phyloP scores from a whole-genome alignment of 1,140 invertebrate genomes.

The Sinella curviseta region DNA sequence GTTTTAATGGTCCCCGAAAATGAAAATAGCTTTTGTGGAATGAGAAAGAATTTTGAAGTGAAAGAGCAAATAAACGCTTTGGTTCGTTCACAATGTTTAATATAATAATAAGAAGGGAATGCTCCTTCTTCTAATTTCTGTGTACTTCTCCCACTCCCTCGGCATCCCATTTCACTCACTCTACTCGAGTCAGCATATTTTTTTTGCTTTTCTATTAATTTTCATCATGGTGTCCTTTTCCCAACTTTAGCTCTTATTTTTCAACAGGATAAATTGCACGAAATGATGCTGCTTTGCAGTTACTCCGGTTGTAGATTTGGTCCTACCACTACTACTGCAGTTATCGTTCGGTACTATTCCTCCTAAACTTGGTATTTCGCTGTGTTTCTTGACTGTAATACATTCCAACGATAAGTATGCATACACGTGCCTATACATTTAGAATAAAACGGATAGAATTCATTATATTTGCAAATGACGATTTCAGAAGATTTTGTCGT shows the following conservation, averaged over 20 bases:
- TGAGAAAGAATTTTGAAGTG: conserved; percentile 1
- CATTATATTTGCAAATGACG: conserved; percentile 25
- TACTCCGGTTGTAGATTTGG: not conserved
- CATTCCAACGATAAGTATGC: not conserved
- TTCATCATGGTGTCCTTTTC: not conserved
- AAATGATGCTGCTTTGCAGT: not conserved
- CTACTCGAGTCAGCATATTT: not conserved
- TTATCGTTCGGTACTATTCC: too few species aligned
- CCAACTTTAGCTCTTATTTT: not conserved
- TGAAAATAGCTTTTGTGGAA: conserved; percentile 23
- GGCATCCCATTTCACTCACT: not conserved
- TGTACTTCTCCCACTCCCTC: not conserved
- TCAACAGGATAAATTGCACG: conserved; percentile 7
- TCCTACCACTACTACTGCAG: too few species aligned
- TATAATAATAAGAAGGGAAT: not conserved
- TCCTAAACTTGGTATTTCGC: not conserved
- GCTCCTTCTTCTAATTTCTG: not conserved
- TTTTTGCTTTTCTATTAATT: not conserved
- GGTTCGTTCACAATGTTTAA: not conserved
- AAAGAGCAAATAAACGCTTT: conserved; percentile 20
- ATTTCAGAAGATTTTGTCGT: not conserved
- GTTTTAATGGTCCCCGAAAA: conserved; percentile 14
- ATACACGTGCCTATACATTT: not conserved
- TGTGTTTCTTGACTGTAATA: too few species aligned
- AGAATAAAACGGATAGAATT: not conserved